Evolutionary conservation across 1,140 invertebrate genomes (phyloP), one percentile per base, ranked within the genome.

Genomic region (Holcopasites calliopsidis): DNA sequence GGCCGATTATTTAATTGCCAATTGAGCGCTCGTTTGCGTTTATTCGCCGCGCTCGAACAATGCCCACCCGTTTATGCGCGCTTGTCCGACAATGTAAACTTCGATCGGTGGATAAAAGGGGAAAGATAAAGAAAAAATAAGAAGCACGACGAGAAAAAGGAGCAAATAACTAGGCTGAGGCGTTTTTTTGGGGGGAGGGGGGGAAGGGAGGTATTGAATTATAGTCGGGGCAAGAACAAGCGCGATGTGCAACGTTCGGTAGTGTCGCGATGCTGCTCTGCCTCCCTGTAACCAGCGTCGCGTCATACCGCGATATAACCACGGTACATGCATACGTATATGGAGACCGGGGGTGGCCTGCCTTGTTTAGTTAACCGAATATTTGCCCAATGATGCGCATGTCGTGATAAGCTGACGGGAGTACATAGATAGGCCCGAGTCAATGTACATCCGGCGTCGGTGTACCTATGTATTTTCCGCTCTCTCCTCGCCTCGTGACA

Each of bases 361-460:
- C 70, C 69, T 80, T 81, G 80, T 82, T 82, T 82, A 82, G 79
- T 81, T 82, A 82, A 82, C 80, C 79, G 77, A 86, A 86, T 85
- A 85, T 86, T 86, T 82, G 79, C 49, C 68, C 76, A 80, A 76
- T 52, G 72, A 86, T 86, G 82, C 76, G 79, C 84, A 80, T 68
- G 68, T 76, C 76, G 76, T 69, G 76, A 85, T 83, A 68, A 80
- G 68, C 62, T 77, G 74, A 76, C 73, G 64, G 58, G 61, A 72
- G 74, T 60, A 66, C 65, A 60, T 55, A 33, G 61, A 50, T 49
- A 55, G 21, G 40, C 31, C 60, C 50, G 78, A 80, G 60, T 82
- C 72, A 66, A 78, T 70, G 76, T 66, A 77, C 57, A 83, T 76
- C 76, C 62, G 71, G 50, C 38, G 50, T 47, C 28, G 62, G 5